Evolutionary conservation across 2,113 vertebrate genomes (phyloP), one percentile per base, ranked within the genome.

Genomic region (Menura novaehollandiae): DNA sequence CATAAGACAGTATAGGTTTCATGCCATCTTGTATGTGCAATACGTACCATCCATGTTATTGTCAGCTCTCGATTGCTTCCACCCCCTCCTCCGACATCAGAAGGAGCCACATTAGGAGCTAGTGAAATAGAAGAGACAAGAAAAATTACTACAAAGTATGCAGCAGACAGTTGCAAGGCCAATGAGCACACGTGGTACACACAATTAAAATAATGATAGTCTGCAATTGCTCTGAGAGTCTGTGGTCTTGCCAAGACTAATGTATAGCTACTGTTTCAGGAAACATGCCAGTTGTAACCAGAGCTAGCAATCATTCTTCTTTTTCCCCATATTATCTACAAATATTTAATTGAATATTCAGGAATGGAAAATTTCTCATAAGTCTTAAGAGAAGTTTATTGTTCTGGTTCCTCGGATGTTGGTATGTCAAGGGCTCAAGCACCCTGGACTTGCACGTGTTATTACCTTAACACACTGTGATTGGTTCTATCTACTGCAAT

Each of bases 61-160:
- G 98, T 99, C 97, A 99, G 97, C 82, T 99, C 99, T 92, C 98
- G 98, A 96, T 98, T 99, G 66, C 97, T 98, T 92, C 99, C 99
- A 35, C 99, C 99, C 3, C 99, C 99, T 83, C 99, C 99, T 66
- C 98, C 98, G 11, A 99, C 98, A 92, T 99, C 98, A 67, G 99
- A 99, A 86, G 99, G 99, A 95, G 99, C 99, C 98, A 99, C 99
- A 91, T 98, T 98, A 96, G 99, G 99, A 97, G 97, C 99, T 99
- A 96, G 97, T 97, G 96, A 80, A 98, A 95, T 93, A 86, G 89
- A 89, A 97, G 5, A 97, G 75, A 95, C 51, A 87, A 86, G 56
- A 43, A 78, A 37, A 74, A 73, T 95, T 21, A 78, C 33, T 43
- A 79, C 24, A 37, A 71, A 80, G 26, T 64, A 93, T 33, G 72